Conservation (phyloP, 2,797 vertebrate species). For the Acanthis flammea region DNA sequence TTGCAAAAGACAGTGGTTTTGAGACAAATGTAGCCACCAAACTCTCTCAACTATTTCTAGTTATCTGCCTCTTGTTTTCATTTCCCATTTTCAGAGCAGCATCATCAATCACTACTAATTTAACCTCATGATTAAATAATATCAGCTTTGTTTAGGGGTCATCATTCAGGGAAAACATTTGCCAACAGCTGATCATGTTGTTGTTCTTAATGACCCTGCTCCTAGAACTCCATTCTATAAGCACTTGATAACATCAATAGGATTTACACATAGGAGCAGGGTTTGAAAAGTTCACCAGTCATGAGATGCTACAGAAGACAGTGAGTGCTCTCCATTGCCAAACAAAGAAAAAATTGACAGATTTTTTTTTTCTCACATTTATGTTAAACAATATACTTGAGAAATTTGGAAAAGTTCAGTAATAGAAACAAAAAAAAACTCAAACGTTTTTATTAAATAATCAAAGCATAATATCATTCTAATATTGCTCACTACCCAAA, state of each 20-base stretch:
- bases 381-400: background rate
- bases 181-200: background rate
- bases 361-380: background rate
- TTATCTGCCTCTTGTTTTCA: background rate
- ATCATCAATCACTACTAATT: background rate
- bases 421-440: background rate
- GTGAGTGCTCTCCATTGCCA: background rate
- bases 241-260: background rate
- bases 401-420: background rate
- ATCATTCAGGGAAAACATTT: conserved; percentile 4
- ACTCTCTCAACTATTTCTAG: background rate
- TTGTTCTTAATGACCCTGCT: background rate
- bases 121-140: conserved; percentile 15
- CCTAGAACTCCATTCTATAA: background rate
- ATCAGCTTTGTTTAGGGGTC: background rate
- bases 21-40: background rate
- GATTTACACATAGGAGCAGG: background rate
- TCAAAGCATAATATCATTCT: background rate
- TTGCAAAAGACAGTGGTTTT: background rate
- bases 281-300: background rate
- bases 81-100: background rate
- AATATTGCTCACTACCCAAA: background rate
- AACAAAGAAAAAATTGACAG: background rate
- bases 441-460: background rate
- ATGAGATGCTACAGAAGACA: background rate